These are phyloP conservation scores for Leptopterna dolabrata DNA, from an alignment of 2,888 invertebrate species.

Conservation along the genomic window DNA sequence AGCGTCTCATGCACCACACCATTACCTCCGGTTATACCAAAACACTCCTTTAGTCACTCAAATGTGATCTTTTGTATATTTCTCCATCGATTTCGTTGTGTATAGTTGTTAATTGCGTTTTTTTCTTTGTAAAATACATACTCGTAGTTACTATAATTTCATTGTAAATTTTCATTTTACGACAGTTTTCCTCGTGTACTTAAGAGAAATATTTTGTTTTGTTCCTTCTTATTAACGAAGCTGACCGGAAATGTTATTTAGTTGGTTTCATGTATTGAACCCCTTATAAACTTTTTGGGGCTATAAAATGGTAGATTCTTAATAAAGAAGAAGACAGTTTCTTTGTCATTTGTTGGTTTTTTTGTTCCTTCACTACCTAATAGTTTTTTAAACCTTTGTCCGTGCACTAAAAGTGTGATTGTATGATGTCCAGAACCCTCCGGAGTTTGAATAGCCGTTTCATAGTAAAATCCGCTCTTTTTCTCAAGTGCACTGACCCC, in stretches of 20 bases:
- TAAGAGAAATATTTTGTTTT: background rate
- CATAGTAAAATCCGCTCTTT: too few relatives aligned
- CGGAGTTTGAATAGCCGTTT: too few relatives aligned
- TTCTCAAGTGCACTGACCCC: too few relatives aligned
- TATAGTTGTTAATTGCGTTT: background rate
- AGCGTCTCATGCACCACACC: background rate
- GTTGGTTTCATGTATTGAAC: background rate
- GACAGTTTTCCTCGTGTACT: background rate
- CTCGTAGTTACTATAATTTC: background rate
- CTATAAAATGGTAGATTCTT: background rate
- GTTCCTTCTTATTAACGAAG: background rate
- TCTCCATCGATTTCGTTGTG: background rate
- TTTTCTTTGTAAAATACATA: background rate
- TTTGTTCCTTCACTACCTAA: too few relatives aligned
- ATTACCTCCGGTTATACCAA: background rate
- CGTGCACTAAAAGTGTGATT: too few relatives aligned
- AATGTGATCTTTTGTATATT: background rate
- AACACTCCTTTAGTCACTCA: background rate
- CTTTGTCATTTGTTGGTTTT: background rate
- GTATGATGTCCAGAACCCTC: too few relatives aligned
- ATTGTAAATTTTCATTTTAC: background rate
- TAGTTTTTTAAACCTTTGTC: too few relatives aligned
- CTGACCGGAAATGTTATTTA: constrained; percentile 3
- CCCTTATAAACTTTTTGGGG: background rate
- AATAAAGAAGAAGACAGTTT: background rate